Evolutionary conservation across 1,140 invertebrate species (phyloP).

Genomic region (Conopomorpha cramerella): DNA sequence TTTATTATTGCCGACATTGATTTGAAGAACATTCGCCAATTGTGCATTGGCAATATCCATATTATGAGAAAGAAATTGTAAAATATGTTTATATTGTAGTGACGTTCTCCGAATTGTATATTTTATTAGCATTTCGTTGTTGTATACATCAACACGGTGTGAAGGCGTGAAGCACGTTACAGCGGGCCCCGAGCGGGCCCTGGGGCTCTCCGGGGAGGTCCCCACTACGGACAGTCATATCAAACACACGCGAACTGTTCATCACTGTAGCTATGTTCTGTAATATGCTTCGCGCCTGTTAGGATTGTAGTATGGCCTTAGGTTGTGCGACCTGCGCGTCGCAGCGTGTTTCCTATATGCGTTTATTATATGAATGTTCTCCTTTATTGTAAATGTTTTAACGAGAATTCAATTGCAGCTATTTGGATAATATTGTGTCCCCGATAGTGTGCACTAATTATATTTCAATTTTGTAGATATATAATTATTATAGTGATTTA

Average conservation of each 20-base stretch:
- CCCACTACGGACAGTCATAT: background rate
- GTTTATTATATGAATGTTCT: slow-evolving; percentile 56
- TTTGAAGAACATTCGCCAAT: too few species aligned
- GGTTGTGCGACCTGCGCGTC: too few species aligned
- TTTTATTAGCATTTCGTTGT: too few species aligned
- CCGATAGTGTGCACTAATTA: slow-evolving; percentile 48
- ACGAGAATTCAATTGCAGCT: slow-evolving; percentile 27
- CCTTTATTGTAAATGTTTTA: slow-evolving; percentile 57
- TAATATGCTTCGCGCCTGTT: slow-evolving; percentile 44
- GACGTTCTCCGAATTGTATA: too few species aligned
- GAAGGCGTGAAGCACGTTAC: slow-evolving; percentile 52
- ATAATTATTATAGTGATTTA: slow-evolving; percentile 58
- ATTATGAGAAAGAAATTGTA: too few species aligned
- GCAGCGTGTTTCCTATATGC: slow-evolving; percentile 53
- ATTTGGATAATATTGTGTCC: slow-evolving; percentile 25
- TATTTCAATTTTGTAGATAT: slow-evolving; percentile 58
- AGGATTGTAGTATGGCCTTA: slow-evolving; percentile 5
- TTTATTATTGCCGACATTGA: too few species aligned
- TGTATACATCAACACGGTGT: slow-evolving; percentile 5
- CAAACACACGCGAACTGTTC: too few species aligned
- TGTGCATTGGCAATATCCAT: too few species aligned
- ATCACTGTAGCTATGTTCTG: too few species aligned
- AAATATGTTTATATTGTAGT: too few species aligned
- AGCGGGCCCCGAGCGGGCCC: slow-evolving; percentile 19
- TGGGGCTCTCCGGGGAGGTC: slow-evolving; percentile 1